Evolutionary conservation across 2,113 vertebrate genomes (phyloP), one percentile per base, ranked within the genome.

Genomic region (Hepsetus odoe): DNA sequence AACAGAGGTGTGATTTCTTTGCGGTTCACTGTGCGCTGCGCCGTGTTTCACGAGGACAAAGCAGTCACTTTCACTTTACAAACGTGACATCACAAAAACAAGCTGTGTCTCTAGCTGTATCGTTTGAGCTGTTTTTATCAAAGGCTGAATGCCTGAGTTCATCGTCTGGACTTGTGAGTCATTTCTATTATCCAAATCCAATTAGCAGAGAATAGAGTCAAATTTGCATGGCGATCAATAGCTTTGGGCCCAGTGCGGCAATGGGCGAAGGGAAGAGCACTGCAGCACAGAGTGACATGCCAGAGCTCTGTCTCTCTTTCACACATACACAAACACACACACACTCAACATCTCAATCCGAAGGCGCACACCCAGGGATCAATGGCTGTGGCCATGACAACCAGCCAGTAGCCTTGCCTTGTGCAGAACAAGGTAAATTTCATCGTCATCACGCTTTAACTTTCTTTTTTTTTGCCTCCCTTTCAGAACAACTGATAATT

Each of bases 331-430:
- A 38, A 33, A 22, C 32, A 40, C 18, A 35, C n/a, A 66, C 68
- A 18, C 26, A n/a, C 42, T 79, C 38, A 74, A 82, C 72, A 85
- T 83, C 85, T 84, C 79, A 82, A 82, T 89, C 86, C 76, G 74
- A 65, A 64, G 74, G 87, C 85, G 86, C 74, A 75, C 77, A 64
- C 85, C 59, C 69, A 56, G 62, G 24, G 70, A 86, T 86, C 85
- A 85, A 88, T 89, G 82, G 20, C 89, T 75, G 88, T 86, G 85
- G 67, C 86, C 85, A 88, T 82, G 86, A 83, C 84, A 86, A 89
- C 84, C 77, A 87, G 85, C 88, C 80, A 81, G 85, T 69, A 79
- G 58, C 55, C 56, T n/a, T 49, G 59, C 28, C 76, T 78, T 22
- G 11, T 59, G 79, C 44, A 61, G 69, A 67, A 87, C 73, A 69